phyloP scores from a whole-genome alignment of 2,113 vertebrate species.

The Seriola aureovittata region DNA sequence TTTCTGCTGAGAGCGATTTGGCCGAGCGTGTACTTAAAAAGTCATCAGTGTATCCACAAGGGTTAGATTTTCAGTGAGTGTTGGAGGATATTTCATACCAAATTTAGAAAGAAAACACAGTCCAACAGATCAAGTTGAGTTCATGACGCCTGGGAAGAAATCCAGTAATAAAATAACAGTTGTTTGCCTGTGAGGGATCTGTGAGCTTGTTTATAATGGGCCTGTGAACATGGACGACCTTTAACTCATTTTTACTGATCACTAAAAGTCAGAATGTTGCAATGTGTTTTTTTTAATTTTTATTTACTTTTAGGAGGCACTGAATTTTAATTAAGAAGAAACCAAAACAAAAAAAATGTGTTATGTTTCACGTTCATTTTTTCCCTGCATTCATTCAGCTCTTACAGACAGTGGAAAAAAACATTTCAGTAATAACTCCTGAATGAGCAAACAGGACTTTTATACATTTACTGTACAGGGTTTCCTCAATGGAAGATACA shows the following conservation, averaged over 20 bases:
- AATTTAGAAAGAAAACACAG: conserved; percentile 72
- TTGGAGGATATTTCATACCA: conserved; percentile 49
- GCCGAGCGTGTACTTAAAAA: conserved; percentile 55
- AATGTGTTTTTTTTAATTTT: not conserved
- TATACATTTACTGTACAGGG: conserved; percentile 47
- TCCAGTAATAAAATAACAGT: conserved; percentile 65
- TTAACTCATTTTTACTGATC: conserved; percentile 9
- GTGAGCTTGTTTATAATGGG: conserved; percentile 41
- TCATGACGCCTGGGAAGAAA: conserved; percentile 61
- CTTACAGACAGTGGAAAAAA: conserved; percentile 1
- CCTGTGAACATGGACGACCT: conserved; percentile 49
- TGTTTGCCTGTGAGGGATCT: conserved; percentile 44
- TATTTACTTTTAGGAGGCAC: conserved; percentile 3
- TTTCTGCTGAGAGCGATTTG: conserved; percentile 49
- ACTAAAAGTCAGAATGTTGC: not conserved
- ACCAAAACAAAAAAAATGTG: not conserved
- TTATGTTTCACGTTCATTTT: not conserved
- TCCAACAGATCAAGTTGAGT: conserved; percentile 54
- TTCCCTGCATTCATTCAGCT: not conserved
- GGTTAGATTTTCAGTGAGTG: conserved; percentile 39
- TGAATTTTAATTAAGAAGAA: not conserved
- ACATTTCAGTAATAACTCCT: conserved; percentile 9
- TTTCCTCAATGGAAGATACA: conserved; percentile 10
- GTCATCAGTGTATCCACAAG: conserved; percentile 60
- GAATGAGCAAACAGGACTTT: conserved; percentile 11